Evolutionary conservation across 2,113 vertebrate species (phyloP).

Genomic region (Motacilla alba): DNA sequence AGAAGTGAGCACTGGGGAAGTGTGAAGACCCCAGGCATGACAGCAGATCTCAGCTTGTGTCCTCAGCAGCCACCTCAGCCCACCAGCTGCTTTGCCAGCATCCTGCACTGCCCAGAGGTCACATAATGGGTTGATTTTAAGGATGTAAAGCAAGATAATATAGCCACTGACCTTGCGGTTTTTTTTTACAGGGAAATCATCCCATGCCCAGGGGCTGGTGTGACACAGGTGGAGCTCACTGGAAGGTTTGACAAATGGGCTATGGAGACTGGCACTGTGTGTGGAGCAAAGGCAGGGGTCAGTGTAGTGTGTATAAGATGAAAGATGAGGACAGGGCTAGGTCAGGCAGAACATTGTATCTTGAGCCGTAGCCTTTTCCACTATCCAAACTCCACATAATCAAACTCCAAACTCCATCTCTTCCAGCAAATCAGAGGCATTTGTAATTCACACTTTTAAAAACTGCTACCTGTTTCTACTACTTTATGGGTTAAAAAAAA

Average conservation of each 20-base stretch:
- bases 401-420: neutral
- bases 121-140: neutral
- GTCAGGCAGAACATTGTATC: constrained; percentile 19
- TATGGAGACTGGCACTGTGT: neutral
- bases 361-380: neutral
- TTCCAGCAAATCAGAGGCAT: neutral
- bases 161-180: neutral
- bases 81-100: neutral
- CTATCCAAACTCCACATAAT: constrained; percentile 5
- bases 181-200: neutral
- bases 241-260: constrained; percentile 26
- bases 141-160: neutral
- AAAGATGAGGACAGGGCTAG: constrained; percentile 44
- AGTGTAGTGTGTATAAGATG: neutral
- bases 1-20: rapidly evolving
- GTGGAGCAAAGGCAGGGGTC: neutral
- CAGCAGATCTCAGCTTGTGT: neutral
- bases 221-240: neutral
- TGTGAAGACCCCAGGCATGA: rapidly evolving
- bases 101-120: neutral
- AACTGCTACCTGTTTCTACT: neutral
- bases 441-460: neutral
- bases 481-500: neutral
- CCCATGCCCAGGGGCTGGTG: neutral
- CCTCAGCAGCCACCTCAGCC: neutral